phyloP scores from a whole-genome alignment of 2,888 invertebrate genomes.

The Pseudolycoriella hygida region DNA sequence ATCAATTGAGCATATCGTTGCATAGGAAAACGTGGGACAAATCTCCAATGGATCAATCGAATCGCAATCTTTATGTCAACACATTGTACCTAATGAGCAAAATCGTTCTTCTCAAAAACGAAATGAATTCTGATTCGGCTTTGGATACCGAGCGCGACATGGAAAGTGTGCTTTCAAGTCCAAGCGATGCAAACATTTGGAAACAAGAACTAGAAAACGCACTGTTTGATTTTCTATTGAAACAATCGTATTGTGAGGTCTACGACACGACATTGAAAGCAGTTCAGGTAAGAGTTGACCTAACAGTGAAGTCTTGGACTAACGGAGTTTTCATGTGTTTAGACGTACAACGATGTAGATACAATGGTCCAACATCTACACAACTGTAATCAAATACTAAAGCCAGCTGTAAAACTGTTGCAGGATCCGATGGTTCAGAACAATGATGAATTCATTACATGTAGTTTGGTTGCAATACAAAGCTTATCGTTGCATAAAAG shows the following conservation, averaged over 20 bases:
- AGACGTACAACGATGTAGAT: background rate
- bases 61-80: background rate
- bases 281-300: constrained; percentile 7
- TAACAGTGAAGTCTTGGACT: too few relatives aligned
- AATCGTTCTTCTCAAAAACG: background rate
- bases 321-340: too few relatives aligned
- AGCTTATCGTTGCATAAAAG: constrained; percentile 19
- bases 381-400: constrained; percentile 7
- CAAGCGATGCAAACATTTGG: constrained; percentile 6
- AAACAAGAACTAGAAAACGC: constrained; percentile 13
- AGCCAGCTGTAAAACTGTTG: constrained; percentile 12
- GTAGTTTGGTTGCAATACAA: constrained; percentile 11
- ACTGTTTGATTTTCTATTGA: constrained; percentile 13
- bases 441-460: constrained; percentile 11
- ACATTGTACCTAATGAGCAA: background rate
- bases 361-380: background rate
- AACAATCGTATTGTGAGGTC: constrained; percentile 11
- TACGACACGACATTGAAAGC: constrained; percentile 9
- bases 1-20: too few relatives aligned
- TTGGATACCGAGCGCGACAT: background rate
- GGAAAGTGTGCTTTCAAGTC: background rate
- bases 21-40: background rate
- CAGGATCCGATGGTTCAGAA: constrained; percentile 8
- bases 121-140: background rate
- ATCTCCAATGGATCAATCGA: background rate